Evolutionary conservation across 1,140 invertebrate genomes (phyloP), one percentile per base, ranked within the genome.

Genomic region (Papilio aristodemus): DNA sequence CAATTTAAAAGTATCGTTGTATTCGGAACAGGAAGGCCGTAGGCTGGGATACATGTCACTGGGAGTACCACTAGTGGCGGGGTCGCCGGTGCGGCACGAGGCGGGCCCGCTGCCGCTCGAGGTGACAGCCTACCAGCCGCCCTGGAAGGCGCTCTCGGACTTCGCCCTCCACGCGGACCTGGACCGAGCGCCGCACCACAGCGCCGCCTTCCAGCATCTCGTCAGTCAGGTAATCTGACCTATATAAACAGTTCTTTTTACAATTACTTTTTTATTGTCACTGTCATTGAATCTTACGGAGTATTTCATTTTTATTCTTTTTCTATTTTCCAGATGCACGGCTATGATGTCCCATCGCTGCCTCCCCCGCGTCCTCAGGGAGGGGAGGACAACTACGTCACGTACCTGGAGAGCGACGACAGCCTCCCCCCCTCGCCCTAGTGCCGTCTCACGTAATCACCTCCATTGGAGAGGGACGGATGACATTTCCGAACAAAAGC

Each of bases 21-120:
- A 17, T 50, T 50, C 8, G 1, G 46, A 50, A 70, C 81, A 91
- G 89, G 97, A 98, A 92, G 97, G 97, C 69, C 94, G 97, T 68
- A 97, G 98, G 84, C 91, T 98, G 77, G 97, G 97, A 60, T 97
- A 97, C 86, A 97, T 96, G 71, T 97, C 98, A 95, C 96, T 98
- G 90, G 98, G 98, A 36, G 98, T 99, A 64, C 98, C 98, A 0
- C 97, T 99, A 95, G 97, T 99, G 19, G 98, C 98, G 1, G 97
- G 97, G 10, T 98, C 97, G 79, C 98, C 98, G 7, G 97, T 99
- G 1, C 94, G 97, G 38, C 97, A 99, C 89, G 98, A 99, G 87
- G 96, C 96, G 74, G 96, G 96, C 22, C 39, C 63, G n/a, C 22
- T 64, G 63, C 63, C 63, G 19, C 63, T 66, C 10, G 63, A 89